These are phyloP conservation scores for Acipenser oxyrinchus DNA, from an alignment of 2,797 vertebrate genomes.

Conservation along the genomic window DNA sequence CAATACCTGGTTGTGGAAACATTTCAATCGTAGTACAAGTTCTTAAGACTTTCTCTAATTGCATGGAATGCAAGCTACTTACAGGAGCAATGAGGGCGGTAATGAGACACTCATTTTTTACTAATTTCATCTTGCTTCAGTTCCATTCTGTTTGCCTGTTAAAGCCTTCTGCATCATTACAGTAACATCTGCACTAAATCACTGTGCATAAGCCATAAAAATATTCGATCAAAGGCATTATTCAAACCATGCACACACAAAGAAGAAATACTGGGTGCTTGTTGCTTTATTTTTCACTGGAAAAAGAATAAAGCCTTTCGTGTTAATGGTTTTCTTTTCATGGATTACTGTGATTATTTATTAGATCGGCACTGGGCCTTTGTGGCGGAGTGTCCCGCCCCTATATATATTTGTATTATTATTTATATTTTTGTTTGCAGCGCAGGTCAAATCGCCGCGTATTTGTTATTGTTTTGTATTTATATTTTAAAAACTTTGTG, in stretches of 20 bases:
- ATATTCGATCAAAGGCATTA: slow-evolving; percentile 2
- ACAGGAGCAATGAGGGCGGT: slow-evolving; percentile 73
- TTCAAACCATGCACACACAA: neutral
- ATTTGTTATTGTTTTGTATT: no score
- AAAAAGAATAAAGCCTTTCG: neutral
- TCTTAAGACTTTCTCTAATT: slow-evolving; percentile 59
- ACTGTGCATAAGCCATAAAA: slow-evolving; percentile 39
- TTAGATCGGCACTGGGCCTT: neutral
- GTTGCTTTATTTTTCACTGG: neutral
- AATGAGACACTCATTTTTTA: slow-evolving; percentile 75
- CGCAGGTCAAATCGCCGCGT: no score
- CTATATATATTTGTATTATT: no score
- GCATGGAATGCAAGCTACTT: slow-evolving; percentile 67
- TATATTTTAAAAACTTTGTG: no score
- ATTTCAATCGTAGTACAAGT: slow-evolving; percentile 12
- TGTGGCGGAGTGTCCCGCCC: no score
- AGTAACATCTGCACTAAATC: slow-evolving; percentile 63
- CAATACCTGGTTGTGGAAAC: slow-evolving; percentile 2
- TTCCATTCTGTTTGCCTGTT: slow-evolving; percentile 57
- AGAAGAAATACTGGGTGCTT: slow-evolving; percentile 23
- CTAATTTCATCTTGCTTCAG: slow-evolving; percentile 61
- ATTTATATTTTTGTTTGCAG: no score
- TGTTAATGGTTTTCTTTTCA: neutral
- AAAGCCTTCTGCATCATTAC: slow-evolving; percentile 65
- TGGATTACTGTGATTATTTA: no score